A percentile compares a stretch with the other conserved stretches of the same genome.
phyloP scores from a whole-genome alignment of 2,888 invertebrate species.

The Brassicogethes aeneus region DNA sequence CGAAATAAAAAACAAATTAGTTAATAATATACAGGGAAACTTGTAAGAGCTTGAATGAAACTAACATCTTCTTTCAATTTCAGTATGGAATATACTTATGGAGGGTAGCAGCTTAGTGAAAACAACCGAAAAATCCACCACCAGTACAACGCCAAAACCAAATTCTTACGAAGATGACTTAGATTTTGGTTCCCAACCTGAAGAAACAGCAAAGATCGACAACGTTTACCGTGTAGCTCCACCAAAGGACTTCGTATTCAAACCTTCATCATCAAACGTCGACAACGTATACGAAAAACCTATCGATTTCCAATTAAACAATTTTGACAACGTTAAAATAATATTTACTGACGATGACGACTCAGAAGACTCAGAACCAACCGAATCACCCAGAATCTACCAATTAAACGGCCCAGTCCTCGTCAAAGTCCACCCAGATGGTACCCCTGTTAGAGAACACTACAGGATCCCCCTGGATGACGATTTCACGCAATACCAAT shows the following conservation, averaged over 20 bases:
- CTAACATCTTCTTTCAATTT: conserved; percentile 32
- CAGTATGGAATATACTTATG: conserved; percentile 64
- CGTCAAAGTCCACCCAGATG: conserved; percentile 57
- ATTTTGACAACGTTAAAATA: no score
- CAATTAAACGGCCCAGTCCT: conserved; percentile 53
- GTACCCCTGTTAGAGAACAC: conserved; percentile 48
- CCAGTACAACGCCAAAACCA: conserved; percentile 43
- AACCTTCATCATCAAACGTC: no score
- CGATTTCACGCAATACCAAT: conserved; percentile 35
- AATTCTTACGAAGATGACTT: conserved; percentile 36
- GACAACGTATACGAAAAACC: not conserved
- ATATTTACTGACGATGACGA: not conserved
- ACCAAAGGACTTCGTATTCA: conserved; percentile 28
- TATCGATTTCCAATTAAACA: not conserved
- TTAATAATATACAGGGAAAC: no score
- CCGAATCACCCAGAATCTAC: conserved; percentile 12
- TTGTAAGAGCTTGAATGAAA: no score
- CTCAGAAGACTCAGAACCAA: not conserved
- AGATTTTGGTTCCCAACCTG: conserved; percentile 28
- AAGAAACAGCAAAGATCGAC: conserved; percentile 36
- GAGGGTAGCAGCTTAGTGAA: conserved; percentile 44
- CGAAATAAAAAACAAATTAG: no score
- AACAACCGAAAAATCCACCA: conserved; percentile 33
- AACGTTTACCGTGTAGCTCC: conserved; percentile 31
- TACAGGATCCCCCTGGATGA: conserved; percentile 32